A percentile compares a stretch with the other conserved stretches of the same genome.
These are phyloP conservation scores for Anolis apletophallus DNA, from an alignment of 2,797 vertebrate species.

Conservation along the genomic window DNA sequence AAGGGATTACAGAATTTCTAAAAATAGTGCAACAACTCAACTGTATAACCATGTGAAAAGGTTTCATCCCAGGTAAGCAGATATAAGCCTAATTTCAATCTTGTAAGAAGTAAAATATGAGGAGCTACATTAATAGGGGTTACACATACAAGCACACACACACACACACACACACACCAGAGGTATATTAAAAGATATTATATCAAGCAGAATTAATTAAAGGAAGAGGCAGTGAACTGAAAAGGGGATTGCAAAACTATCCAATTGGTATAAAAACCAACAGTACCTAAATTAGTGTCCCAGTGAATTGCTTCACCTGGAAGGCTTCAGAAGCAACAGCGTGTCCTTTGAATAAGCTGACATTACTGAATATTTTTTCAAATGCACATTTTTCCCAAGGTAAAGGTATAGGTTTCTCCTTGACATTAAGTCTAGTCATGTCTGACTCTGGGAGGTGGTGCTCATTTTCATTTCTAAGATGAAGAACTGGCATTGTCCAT, in stretches of 20 bases:
- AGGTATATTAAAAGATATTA: slow-evolving; percentile 24
- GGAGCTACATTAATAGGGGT: neutral
- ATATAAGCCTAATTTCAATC: neutral
- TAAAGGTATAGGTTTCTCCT: no score
- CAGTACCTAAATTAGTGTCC: neutral
- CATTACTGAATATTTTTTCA: no score
- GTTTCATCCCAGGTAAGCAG: neutral
- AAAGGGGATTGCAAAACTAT: neutral
- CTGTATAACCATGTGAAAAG: neutral
- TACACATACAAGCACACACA: no score
- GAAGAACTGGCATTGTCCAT: no score
- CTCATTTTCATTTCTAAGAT: no score
- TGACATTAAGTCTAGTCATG: no score
- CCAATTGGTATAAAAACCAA: neutral
- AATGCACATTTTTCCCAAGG: no score
- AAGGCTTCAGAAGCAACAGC: no score
- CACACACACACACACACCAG: no score
- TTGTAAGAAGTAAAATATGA: neutral
- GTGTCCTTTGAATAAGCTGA: no score
- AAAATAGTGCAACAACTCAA: neutral
- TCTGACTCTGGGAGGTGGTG: no score
- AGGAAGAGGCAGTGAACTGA: neutral
- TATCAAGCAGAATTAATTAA: slow-evolving; percentile 28
- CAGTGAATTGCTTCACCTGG: neutral
- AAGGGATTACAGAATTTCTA: neutral